Base-by-base conservation (phyloP, 2,888 invertebrate species). In the Agonopterix alstromeriana region DNA sequence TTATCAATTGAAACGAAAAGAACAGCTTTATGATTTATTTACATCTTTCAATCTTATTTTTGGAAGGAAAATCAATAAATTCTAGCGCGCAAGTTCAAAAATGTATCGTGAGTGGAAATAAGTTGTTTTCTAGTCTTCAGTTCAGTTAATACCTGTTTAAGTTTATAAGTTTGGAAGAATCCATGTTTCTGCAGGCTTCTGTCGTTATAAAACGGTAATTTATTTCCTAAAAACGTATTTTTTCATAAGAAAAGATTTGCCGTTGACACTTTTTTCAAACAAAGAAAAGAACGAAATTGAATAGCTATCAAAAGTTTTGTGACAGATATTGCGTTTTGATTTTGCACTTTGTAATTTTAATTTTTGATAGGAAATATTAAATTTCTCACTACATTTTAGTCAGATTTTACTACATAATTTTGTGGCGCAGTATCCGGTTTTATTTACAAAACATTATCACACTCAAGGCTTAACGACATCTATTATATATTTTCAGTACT, bases 41-140 rank as follows among this genome's bases (percentile, higher is more conserved):
- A 89, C 87, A 87, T 84, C 78, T 67, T 72, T 64, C 72, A 67
- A 74, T 73, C 73, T 80, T 86, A 86, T 84, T 86, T 85, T 84
- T 67, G 68, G 79, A 77, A 65, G 64, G 70, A 88, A 88, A 89
- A 89, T 89, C 89, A 83, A 89, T 89, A 89, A 72, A 65, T 65
- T 77, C 64, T 43, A 83, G 85, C 87, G 87, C 85, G 87, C 72
- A 84, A 82, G 81, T 87, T 86, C 77, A 80, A 87, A 86, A 56
- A 55, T 52, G 43, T 53, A 53, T 49, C 49, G 51, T 48, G 47
- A 27, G 27, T 45, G 12, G 47, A 51, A 48, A 52, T 60, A 56
- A 53, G 9, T 50, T 52, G 48, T 52, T 47, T 48, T 14, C 7
- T 42, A 42, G 10, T 42, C 12, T 11, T 42, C 12, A 11, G 10